A percentile compares a stretch with the other conserved stretches of the same genome.
phyloP scores from a whole-genome alignment of 2,113 vertebrate genomes.

The Vicugna pacos region DNA sequence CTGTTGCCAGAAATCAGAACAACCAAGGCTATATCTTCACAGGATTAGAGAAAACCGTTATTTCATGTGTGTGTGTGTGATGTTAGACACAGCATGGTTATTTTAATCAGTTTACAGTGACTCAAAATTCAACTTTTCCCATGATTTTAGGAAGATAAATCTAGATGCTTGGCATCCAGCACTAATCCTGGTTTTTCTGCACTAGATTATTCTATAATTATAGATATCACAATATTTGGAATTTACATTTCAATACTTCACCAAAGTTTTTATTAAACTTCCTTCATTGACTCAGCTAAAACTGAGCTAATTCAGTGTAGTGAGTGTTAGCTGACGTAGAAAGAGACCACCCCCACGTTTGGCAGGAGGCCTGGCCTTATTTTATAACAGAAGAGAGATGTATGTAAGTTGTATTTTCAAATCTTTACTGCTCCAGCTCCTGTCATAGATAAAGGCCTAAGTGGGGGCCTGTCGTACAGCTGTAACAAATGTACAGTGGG shows the following conservation, averaged over 20 bases:
- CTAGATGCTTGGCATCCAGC: not conserved
- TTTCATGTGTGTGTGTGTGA: slow-evolving; percentile 54
- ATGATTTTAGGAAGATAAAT: not conserved
- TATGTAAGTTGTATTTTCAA: not conserved
- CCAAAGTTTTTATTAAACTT: slow-evolving; percentile 27
- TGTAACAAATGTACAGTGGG: not conserved
- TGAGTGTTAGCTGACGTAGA: not conserved
- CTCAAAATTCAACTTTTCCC: not conserved
- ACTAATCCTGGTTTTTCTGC: not conserved
- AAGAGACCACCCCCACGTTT: not conserved
- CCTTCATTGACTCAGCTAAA: not conserved
- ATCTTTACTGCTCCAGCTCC: not conserved
- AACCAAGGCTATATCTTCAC: slow-evolving; percentile 81
- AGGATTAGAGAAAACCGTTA: slow-evolving; percentile 80
- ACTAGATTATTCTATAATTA: not conserved
- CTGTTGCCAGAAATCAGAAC: slow-evolving; percentile 76
- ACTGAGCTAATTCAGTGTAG: not conserved
- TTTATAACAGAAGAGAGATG: not conserved
- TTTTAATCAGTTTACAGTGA: slow-evolving; percentile 36
- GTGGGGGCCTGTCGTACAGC: not conserved
- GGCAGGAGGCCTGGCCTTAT: not conserved
- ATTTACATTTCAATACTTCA: not conserved
- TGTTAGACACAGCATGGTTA: not conserved
- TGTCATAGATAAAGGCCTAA: not conserved
- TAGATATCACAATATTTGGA: not conserved